Base-by-base conservation (phyloP, 2,888 invertebrate genomes). In the Cephus pulcher region DNA sequence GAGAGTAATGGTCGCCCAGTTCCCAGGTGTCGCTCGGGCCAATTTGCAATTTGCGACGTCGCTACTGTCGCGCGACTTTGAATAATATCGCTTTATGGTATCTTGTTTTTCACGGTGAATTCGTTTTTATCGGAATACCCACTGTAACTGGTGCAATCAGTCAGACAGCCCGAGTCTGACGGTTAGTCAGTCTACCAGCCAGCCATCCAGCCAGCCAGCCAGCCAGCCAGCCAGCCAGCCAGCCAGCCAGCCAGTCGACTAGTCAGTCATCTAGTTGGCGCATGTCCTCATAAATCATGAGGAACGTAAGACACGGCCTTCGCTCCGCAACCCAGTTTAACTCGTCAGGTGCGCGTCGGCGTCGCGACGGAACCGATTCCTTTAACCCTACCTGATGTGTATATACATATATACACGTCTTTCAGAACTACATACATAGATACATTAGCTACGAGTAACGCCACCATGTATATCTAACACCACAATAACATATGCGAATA, bases 1-100 rank as follows among this genome's bases (percentile, higher is more conserved):
- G 84, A 83, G 85, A 86, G 82, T 84, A 82, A 85, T 84, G 81
- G 82, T 81, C 80, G 81, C 76, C 80, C 71, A 69, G 79, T 80
- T 82, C 83, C 81, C 84, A 84, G 86, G 85, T 86, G 84, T 75
- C 79, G 82, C 80, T 80, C 79, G 80, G 78, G 82, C 80, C 83
- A 82, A 81, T 82, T 81, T 80, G 81, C 85, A 84, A 85, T 85
- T 84, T 84, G 85, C 82, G 83, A 84, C 82, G 81, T 81, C 83
- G 23, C 23, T 23, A 85, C 83, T 83, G 83, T 83, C 80, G 79
- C 78, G 79, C 75, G 81, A 81, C 83, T 85, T 84, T 85, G 84
- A 85, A 85, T 85, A 84, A 85, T 85, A 71, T 11, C 32, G 23
- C 56, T 56, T 56, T 56, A 56, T 56, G 56, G 56, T 23, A 56